Base-by-base conservation (phyloP, 2,888 invertebrate genomes). In the Bombyx huttoni region DNA sequence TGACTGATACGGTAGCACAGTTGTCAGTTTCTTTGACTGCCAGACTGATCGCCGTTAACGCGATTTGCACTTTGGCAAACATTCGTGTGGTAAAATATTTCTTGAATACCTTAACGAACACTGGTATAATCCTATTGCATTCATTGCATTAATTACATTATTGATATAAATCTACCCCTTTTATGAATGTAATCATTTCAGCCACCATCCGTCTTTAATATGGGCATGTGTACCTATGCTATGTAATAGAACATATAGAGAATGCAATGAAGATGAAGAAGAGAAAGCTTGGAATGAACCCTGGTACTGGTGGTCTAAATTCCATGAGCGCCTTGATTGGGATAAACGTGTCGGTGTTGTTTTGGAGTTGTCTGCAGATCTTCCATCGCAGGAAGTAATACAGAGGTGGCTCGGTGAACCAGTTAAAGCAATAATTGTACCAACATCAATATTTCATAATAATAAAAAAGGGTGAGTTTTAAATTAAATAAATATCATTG, bases 351-450 rank as follows among this genome's bases (percentile, higher is more conserved):
- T 96, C 52, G 92, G 93, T 46, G 85, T 98, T 46, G 95, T 94
- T 0, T 81, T 98, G 47, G 94, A 97, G 74, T 67, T 98, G 35
- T 92, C 94, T 48, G 91, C 94, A 48, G 94, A 98, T 71, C 87
- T 97, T 34, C 96, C 97, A 1, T 90, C 91, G 10, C 83, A 90
- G 49, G 90, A 91, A 34, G 90, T 92, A 51, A 70, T 96, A 9
- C 90, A 93, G 33, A 91, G 98, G 55, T 99, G 99, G 99, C 82
- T 96, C 34, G 98, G 98, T 1, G 99, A 99, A 81, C 98, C 98
- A 8, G 91, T 99, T 1, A 95, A 94, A 74, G 94, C 94, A 55
- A 84, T 98, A 46, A 89, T 96, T 49, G 75, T 98, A 50, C 94
- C 96, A 6, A 96, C 98, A 13, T 90, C 91, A 47, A 84, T 96